Conservation (phyloP, 2,888 invertebrate species). For the Drosophila nr. fundita region DNA sequence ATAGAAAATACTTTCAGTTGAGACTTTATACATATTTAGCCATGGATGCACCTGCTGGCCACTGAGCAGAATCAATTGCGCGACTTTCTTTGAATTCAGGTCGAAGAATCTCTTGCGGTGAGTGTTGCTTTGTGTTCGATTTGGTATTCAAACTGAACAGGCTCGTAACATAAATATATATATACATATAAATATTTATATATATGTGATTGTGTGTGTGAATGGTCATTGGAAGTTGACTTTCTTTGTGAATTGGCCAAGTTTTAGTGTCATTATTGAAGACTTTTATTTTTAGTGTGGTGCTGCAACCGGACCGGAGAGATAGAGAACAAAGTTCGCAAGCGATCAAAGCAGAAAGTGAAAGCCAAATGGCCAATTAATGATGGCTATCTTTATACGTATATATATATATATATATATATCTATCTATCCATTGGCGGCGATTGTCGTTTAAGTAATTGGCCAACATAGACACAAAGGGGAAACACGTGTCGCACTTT, state of each 20-base stretch:
- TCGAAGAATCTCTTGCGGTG: conserved; percentile 4
- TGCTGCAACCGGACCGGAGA: not conserved
- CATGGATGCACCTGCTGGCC: not conserved
- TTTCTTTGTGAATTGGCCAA: conserved; percentile 36
- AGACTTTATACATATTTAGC: not conserved
- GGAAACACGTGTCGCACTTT: conserved; percentile 46
- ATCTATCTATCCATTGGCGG: conserved; percentile 21
- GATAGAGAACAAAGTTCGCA: conserved; percentile 6
- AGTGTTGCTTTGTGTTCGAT: conserved; percentile 2
- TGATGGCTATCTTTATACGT: conserved; percentile 29
- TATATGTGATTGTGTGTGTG: not conserved
- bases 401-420: too few relatives aligned
- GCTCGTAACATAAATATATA: not conserved
- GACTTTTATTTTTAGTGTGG: conserved; percentile 22
- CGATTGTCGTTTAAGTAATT: conserved; percentile 34
- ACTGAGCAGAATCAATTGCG: not conserved
- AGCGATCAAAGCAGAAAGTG: conserved; percentile 45
- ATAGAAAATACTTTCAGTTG: not conserved
- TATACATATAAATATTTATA: not conserved
- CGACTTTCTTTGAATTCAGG: conserved; percentile 12
- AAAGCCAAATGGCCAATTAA: conserved; percentile 56
- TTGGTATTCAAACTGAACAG: not conserved
- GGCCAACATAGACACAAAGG: conserved; percentile 14
- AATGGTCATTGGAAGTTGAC: conserved; percentile 24
- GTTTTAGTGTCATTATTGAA: conserved; percentile 31